Evolutionary conservation across 2,113 vertebrate genomes (phyloP).

Genomic region (Limanda limanda): DNA sequence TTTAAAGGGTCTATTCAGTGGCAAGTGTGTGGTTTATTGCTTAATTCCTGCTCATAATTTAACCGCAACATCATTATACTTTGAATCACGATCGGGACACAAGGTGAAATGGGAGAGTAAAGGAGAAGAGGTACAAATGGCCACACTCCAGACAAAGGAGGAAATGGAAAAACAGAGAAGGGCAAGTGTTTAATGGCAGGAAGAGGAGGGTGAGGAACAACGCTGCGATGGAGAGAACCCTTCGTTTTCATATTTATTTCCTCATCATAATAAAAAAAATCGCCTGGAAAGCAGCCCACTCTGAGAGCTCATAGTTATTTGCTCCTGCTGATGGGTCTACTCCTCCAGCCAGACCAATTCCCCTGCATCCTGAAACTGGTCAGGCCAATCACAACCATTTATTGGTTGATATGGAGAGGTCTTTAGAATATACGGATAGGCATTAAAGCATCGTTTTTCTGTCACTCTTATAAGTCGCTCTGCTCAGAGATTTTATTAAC

Average conservation of each 20-base stretch:
- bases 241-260: neutral
- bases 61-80: conserved; percentile 47
- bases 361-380: neutral
- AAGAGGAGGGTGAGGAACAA: neutral
- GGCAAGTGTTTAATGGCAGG: neutral
- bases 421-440: too few species aligned
- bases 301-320: neutral
- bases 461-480: too few species aligned
- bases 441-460: too few species aligned
- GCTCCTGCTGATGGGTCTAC: neutral
- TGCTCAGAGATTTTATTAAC: too few species aligned
- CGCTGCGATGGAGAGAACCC: neutral
- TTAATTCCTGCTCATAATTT: conserved; percentile 59
- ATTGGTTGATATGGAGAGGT: neutral
- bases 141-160: neutral
- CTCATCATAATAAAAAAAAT: neutral
- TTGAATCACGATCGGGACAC: conserved; percentile 36
- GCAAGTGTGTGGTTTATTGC: conserved; percentile 60
- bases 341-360: neutral
- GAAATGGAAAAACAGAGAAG: neutral
- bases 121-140: conserved; percentile 23
- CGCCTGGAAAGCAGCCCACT: neutral
- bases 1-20: conserved; percentile 59
- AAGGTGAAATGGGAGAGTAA: conserved; percentile 50
- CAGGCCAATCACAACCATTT: neutral